Percentiles rank a stretch among this genome's conserved stretches.
These are phyloP conservation scores for Sarotherodon lohbergeri DNA, from an alignment of 2,113 vertebrate genomes.

Conservation along the genomic window DNA sequence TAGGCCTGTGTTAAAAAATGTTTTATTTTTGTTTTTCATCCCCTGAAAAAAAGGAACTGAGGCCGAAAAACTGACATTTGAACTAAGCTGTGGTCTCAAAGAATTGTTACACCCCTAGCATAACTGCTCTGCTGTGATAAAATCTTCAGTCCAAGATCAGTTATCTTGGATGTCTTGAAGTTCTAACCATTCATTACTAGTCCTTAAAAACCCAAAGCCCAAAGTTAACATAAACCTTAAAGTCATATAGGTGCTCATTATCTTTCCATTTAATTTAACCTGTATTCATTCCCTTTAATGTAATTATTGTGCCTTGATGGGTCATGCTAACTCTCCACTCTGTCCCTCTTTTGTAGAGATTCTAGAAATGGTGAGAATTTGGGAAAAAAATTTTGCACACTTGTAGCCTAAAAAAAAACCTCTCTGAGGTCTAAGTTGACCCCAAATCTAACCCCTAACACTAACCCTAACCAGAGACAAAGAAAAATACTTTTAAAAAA, in stretches of 20 bases:
- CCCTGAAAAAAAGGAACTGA: not conserved
- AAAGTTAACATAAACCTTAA: slow-evolving; percentile 40
- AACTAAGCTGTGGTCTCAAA: not conserved
- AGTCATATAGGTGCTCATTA: not conserved
- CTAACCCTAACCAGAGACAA: not conserved
- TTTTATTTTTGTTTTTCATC: not conserved
- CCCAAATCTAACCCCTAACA: not conserved
- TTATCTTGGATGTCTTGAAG: not conserved
- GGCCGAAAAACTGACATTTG: not conserved
- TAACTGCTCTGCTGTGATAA: not conserved
- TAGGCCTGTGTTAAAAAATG: not conserved
- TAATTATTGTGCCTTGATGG: not conserved
- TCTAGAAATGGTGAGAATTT: not conserved
- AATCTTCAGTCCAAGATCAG: not conserved
- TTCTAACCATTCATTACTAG: slow-evolving; percentile 7
- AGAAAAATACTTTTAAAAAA: not conserved
- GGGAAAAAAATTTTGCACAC: not conserved
- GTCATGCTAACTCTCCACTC: not conserved
- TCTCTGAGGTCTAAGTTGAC: not conserved
- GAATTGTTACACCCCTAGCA: not conserved
- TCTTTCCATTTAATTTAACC: not conserved
- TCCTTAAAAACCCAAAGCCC: slow-evolving; percentile 29
- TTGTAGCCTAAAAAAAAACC: not conserved
- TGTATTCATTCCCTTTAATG: not conserved
- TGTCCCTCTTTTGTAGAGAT: not conserved